Percentiles rank a stretch among this genome's conserved stretches.
Evolutionary conservation across 2,113 vertebrate genomes (phyloP).

Genomic region (Notarius lentiginosus): DNA sequence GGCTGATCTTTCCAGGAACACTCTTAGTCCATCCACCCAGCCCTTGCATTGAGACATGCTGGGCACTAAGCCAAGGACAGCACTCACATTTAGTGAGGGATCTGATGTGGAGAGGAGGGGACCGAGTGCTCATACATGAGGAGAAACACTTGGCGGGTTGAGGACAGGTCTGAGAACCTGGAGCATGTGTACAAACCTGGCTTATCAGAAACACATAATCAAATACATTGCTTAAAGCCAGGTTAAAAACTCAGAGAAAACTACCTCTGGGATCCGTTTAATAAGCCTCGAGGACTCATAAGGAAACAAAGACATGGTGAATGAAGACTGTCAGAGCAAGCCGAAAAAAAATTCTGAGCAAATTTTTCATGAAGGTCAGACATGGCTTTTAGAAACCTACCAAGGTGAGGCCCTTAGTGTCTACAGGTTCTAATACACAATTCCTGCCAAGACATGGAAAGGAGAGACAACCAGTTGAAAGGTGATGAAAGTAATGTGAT

Average conservation of each 20-base stretch:
- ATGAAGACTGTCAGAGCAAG: background rate
- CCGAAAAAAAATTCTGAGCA: background rate
- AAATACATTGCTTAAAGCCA: background rate
- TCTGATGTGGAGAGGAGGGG: background rate
- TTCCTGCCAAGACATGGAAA: background rate
- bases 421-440: constrained; percentile 7
- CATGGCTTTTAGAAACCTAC: background rate
- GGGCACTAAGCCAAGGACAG: constrained; percentile 33
- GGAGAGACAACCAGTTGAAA: background rate
- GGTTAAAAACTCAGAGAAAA: background rate
- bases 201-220: constrained; percentile 7
- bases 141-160: background rate
- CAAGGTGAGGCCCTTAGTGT: background rate
- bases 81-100: constrained; percentile 4
- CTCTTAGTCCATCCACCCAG: background rate
- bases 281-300: background rate
- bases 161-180: background rate
- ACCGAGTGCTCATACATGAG: background rate
- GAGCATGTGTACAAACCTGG: background rate
- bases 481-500: background rate
- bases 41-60: constrained; percentile 31
- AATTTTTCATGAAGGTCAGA: background rate
- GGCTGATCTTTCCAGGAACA: constrained; percentile 30
- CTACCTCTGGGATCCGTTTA: background rate
- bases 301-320: background rate